Evolutionary conservation across 1,140 invertebrate genomes (phyloP), one percentile per base, ranked within the genome.

Genomic region (Akabosia matsudoensis): DNA sequence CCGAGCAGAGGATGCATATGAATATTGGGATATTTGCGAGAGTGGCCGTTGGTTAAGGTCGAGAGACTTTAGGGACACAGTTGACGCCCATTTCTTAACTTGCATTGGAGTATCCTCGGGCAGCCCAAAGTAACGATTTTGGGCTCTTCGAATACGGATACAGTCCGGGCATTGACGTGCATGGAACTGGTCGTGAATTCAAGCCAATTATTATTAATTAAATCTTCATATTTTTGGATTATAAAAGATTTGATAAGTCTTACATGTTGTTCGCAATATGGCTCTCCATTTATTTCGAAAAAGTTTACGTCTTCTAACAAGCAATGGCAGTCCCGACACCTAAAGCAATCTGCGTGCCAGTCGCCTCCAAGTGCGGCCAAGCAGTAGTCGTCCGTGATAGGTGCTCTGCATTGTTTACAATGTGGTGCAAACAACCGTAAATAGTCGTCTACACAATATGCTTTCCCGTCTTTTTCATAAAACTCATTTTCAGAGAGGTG

Each of bases 331-430:
- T 88, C 88, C 84, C 87, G 85, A 83, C 90, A 91, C 33, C 89
- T 87, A 83, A 91, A 91, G 80, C 90, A 91, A 77, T 90, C 86
- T 4, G 89, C 88, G 84, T 91, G 90, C 90, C 90, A 91, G 80
- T 90, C 89, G 67, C 85, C 80, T 77, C 87, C 88, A n/a, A 91
- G 83, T 26, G 90, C 90, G 14, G 88, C 88, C 73, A 91, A 89
- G 82, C 89, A 91, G 82, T 90, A 90, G 76, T 88, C 87, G 74
- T 86, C 84, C 24, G 67, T 78, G 34, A 91, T 91, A 10, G 90
- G 87, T 26, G 85, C 82, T 33, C 85, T 84, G 84, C 90, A 91
- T 1, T 88, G 88, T 22, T 86, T 87, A 85, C 90, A 91, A 81
- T 90, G 90, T 0, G 89, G 89, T 2, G 90, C 90, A 84, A 91